Percentiles rank a stretch among this genome's conserved stretches.
Conservation (phyloP, 2,113 vertebrate genomes). For the Sakesphorus luctuosus region DNA sequence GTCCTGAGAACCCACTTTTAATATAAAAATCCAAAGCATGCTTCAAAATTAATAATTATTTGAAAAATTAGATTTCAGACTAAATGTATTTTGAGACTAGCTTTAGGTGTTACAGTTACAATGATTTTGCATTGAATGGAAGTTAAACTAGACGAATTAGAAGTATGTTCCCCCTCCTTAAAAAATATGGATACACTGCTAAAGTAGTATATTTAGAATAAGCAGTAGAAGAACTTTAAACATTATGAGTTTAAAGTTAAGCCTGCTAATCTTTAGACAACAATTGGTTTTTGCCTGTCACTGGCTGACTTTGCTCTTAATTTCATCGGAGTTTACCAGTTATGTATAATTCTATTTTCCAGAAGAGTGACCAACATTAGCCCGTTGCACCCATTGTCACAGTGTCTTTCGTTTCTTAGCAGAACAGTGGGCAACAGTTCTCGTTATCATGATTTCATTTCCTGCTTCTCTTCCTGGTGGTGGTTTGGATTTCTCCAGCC, state of each 20-base stretch:
- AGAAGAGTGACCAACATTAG: slow-evolving; percentile 41
- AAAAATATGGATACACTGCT: background rate
- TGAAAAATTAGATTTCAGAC: background rate
- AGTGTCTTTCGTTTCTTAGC: background rate
- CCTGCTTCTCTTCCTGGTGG: slow-evolving; percentile 22
- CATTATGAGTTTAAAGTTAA: background rate
- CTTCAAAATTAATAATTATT: background rate
- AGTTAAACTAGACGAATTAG: background rate
- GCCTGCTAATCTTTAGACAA: slow-evolving; percentile 22
- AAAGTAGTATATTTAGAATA: background rate
- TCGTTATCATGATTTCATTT: slow-evolving; percentile 11
- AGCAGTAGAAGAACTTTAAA: background rate
- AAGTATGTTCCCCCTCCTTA: background rate
- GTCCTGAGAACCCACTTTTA: background rate
- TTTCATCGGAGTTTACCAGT: slow-evolving; percentile 61
- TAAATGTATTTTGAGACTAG: background rate
- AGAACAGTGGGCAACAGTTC: background rate
- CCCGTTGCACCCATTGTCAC: background rate
- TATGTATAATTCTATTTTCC: slow-evolving; percentile 67
- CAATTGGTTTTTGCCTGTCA: slow-evolving; percentile 25
- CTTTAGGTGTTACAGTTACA: background rate
- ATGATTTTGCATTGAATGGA: background rate
- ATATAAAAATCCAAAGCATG: background rate
- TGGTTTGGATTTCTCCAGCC: slow-evolving; percentile 21
- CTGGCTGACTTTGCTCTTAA: slow-evolving; percentile 23